Conservation (phyloP, 2,113 vertebrate species). For the Gasterosteus aculeatus region DNA sequence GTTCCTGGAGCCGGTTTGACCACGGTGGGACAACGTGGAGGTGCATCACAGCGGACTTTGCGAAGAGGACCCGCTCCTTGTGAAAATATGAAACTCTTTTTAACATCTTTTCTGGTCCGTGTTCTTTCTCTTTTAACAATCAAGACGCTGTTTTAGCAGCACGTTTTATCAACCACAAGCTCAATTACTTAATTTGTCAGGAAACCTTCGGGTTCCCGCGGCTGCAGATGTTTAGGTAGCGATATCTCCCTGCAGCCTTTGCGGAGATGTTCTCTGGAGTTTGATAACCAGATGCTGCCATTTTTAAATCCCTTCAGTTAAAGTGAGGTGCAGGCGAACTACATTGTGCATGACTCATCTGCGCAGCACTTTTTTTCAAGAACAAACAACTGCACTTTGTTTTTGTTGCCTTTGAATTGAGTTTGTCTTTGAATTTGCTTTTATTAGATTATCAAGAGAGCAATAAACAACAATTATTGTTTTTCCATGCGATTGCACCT, state of each 20-base stretch:
- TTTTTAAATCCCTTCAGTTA: background rate
- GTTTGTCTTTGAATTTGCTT: background rate
- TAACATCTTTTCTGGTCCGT: background rate
- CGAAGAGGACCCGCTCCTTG: background rate
- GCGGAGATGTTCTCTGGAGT: background rate
- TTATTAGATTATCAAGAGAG: no score
- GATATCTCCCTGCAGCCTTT: background rate
- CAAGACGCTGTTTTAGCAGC: background rate
- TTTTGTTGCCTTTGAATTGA: conserved; percentile 12
- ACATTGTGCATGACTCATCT: conserved; percentile 8
- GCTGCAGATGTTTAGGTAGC: background rate
- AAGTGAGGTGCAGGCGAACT: background rate
- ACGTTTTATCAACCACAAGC: background rate
- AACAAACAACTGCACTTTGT: conserved; percentile 24
- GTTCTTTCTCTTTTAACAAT: background rate
- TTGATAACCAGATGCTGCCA: conserved; percentile 19
- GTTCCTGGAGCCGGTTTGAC: background rate
- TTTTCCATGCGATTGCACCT: no score
- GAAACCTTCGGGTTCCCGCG: background rate
- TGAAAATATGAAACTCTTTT: background rate
- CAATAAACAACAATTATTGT: no score
- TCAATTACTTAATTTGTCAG: background rate
- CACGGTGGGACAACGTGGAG: background rate
- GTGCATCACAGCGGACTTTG: background rate
- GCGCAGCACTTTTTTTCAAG: conserved; percentile 13